Base-by-base conservation (phyloP, 2,113 vertebrate species). In the Zosterops pallidus region DNA sequence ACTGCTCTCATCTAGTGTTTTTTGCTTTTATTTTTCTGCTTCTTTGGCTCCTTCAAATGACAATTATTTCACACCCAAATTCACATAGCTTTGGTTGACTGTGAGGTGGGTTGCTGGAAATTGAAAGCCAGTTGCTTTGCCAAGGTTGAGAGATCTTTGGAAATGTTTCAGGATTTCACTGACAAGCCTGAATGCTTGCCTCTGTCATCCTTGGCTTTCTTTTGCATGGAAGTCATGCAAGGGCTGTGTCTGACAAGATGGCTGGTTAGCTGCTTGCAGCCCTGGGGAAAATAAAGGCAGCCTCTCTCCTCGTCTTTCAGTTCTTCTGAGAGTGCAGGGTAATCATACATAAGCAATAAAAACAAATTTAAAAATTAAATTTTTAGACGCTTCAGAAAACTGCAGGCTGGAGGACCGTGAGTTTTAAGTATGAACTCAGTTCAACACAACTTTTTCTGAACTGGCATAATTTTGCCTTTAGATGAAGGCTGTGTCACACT, bases 181-280 rank as follows among this genome's bases (percentile, higher is more conserved):
- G 89, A 72, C 83, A 82, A 94, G 91, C 86, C 53, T 64, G 77
- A 86, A 46, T 68, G 77, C 86, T 89, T 91, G 44, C 42, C 41
- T 64, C 87, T 25, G 0, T 89, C 60, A 15, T 69, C n/a, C 33
- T 28, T 47, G 22, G 6, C 9, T 75, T 91, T 78, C 86, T 82
- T 78, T 56, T 49, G 60, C 31, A 1, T 60, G n/a, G 28, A 64
- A 84, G 39, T 79, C 8, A 19, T 41, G 74, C 52, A 75, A 53
- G 37, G 59, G 68, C n/a, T 70, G 39, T 56, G n/a, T 52, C 42
- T 79, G 83, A 72, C 1, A 6, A 63, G 21, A 33, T 46, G 72
- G n/a, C 69, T 91, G 57, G 49, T 46, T 90, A 78, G 56, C 52
- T 91, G 52, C 52, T 87, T 93, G 82, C 65, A 46, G n/a, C 22